Evolutionary conservation across 2,113 vertebrate species (phyloP).

Genomic region (Ophiodon elongatus): DNA sequence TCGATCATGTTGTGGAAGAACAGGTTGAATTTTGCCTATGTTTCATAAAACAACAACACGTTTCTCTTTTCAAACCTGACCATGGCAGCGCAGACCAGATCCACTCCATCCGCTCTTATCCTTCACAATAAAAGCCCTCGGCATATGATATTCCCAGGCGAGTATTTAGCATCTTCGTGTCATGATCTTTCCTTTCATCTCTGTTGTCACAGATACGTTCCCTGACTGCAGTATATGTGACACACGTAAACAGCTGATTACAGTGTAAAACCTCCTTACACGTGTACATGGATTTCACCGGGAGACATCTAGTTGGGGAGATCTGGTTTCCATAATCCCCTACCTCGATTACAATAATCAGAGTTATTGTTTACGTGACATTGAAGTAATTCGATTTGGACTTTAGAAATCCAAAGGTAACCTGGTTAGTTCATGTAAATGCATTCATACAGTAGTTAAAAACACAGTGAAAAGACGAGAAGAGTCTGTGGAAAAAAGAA

Average conservation of each 20-base stretch:
- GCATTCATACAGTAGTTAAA: not conserved
- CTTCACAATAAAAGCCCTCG: no score
- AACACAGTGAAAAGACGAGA: not conserved
- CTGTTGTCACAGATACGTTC: not conserved
- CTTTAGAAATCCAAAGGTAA: not conserved
- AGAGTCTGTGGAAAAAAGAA: not conserved
- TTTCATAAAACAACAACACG: no score
- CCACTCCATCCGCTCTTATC: no score
- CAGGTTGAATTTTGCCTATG: not conserved
- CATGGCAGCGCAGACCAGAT: no score
- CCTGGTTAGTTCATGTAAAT: not conserved
- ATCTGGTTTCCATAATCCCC: constrained; percentile 19
- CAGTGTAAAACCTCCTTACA: not conserved
- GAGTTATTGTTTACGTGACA: not conserved
- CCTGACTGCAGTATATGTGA: not conserved
- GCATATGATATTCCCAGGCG: no score
- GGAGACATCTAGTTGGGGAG: not conserved
- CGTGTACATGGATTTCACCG: not conserved
- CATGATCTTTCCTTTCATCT: not conserved
- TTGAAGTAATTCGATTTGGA: not conserved
- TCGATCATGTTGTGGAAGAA: not conserved
- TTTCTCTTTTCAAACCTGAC: not conserved
- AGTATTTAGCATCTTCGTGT: no score
- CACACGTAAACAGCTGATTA: not conserved
- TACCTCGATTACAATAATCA: not conserved